Evolutionary conservation across 1,140 invertebrate genomes (phyloP).

Genomic region (Eurosta solidaginis): DNA sequence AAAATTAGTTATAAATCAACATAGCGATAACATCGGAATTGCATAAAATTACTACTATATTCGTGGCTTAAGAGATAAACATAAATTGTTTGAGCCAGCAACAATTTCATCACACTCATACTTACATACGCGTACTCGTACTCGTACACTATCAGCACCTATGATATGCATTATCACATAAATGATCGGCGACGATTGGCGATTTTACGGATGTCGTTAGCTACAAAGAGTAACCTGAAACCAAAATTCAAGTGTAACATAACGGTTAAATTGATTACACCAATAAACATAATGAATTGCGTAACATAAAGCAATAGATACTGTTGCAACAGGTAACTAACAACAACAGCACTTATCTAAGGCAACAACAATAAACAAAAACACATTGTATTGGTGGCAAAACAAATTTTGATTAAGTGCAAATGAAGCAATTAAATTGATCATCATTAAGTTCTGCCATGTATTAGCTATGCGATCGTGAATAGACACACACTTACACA

Average conservation of each 20-base stretch:
- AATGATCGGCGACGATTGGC: background rate
- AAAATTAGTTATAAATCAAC: conserved; percentile 12
- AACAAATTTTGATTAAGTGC: conserved; percentile 21
- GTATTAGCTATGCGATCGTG: background rate
- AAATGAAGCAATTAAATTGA: conserved; percentile 28
- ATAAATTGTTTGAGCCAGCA: background rate
- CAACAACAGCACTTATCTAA: background rate
- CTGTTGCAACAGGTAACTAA: background rate
- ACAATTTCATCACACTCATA: background rate
- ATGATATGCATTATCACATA: background rate
- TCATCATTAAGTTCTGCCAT: conserved; percentile 16
- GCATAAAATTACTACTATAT: background rate
- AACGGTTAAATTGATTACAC: conserved; percentile 22
- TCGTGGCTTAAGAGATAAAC: background rate
- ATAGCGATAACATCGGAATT: conserved; percentile 15
- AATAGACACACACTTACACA: background rate
- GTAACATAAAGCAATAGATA: conserved; percentile 5
- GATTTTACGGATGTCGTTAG: too few species aligned
- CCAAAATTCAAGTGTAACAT: conserved; percentile 27
- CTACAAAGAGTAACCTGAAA: conserved; percentile 4
- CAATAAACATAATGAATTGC: conserved; percentile 16
- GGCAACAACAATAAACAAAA: background rate
- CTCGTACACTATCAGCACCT: background rate
- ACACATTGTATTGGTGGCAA: background rate
- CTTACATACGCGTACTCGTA: too few species aligned